Conservation (phyloP, 2,113 vertebrate species). For the Ailuropoda melanoleuca region DNA sequence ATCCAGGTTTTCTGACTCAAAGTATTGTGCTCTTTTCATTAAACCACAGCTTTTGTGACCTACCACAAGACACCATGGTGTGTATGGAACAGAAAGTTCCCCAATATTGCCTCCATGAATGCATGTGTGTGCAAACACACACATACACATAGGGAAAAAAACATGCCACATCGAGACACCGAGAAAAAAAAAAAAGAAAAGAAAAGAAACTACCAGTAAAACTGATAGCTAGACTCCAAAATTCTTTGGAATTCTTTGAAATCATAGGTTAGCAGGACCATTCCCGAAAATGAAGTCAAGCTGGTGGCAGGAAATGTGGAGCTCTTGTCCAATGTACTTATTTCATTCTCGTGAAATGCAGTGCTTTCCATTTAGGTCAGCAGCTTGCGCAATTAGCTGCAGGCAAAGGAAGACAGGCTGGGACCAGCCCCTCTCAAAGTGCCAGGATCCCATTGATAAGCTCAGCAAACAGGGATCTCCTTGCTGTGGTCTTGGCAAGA, state of each 20-base stretch:
- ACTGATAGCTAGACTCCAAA: conserved; percentile 22
- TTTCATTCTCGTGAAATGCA: conserved; percentile 25
- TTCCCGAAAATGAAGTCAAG: conserved; percentile 58
- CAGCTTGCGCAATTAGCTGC: neutral
- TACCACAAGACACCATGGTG: neutral
- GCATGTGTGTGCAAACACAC: neutral
- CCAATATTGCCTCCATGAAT: accelerated
- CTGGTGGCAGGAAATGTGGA: neutral
- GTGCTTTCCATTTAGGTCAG: conserved; percentile 19
- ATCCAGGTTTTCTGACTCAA: neutral
- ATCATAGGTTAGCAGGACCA: conserved; percentile 8
- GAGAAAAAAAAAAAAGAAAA: neutral
- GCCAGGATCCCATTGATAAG: neutral
- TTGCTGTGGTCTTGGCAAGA: neutral
- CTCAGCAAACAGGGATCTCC: neutral
- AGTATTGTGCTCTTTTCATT: neutral
- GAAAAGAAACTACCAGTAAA: neutral
- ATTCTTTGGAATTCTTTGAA: conserved; percentile 56
- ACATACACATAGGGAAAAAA: neutral
- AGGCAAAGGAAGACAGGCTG: neutral
- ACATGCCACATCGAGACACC: neutral
- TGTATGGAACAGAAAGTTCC: neutral
- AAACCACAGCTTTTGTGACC: neutral
- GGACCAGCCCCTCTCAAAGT: neutral
- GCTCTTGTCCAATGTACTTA: conserved; percentile 14